Conservation (phyloP, 23 tunicate genomes). For the Ascidia mentula region DNA sequence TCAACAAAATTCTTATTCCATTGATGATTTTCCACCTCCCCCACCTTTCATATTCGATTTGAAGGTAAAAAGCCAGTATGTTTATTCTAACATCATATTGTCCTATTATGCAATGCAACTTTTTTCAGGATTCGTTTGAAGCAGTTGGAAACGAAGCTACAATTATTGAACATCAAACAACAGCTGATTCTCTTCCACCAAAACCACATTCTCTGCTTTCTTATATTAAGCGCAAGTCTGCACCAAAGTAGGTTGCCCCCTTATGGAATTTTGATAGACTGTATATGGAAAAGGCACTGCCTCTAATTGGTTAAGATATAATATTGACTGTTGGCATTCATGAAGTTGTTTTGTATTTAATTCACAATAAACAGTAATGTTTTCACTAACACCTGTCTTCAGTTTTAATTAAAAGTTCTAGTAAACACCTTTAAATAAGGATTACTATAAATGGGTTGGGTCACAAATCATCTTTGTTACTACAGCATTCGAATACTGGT, state of each 20-base stretch:
- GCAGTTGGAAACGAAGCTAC: conserved; percentile 9
- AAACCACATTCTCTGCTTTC: conserved; percentile 6
- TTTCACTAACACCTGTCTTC: too few relatives aligned
- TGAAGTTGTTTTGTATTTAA: not conserved
- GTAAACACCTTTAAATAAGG: too few relatives aligned
- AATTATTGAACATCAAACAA: not conserved
- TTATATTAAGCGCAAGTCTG: not conserved
- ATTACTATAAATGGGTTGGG: too few relatives aligned
- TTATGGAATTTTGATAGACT: too few relatives aligned
- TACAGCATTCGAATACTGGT: too few relatives aligned
- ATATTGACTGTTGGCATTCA: not conserved
- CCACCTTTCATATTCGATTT: conserved; percentile 63
- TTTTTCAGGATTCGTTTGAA: conserved; percentile 4
- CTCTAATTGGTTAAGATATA: not conserved
- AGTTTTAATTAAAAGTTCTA: too few relatives aligned
- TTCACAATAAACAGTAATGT: not conserved
- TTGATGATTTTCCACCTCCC: conserved; percentile 80
- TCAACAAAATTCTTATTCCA: conserved; percentile 7
- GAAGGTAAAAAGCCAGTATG: conserved; percentile 33
- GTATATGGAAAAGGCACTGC: too few relatives aligned
- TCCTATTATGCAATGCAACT: not conserved
- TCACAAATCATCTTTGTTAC: too few relatives aligned
- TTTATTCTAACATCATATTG: not conserved
- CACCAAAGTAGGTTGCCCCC: not conserved
- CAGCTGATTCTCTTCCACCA: not conserved